Evolutionary conservation across 1,140 invertebrate genomes (phyloP), one percentile per base, ranked within the genome.

Genomic region (Daktulosphaira vitifoliae): DNA sequence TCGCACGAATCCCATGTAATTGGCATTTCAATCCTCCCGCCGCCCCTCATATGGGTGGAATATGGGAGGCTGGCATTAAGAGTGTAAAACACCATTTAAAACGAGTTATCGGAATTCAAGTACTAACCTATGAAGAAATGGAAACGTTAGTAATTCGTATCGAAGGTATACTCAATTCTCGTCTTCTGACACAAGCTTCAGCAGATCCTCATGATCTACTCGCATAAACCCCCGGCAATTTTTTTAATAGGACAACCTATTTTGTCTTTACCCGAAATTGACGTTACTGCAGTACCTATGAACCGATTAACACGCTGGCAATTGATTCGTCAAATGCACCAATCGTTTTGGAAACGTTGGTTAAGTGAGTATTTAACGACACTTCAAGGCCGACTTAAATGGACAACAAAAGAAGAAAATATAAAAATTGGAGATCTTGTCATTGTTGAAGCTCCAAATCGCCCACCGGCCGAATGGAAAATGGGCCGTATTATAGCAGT

Each of bases 21-120:
- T 75, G 71, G 69, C 50, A 70, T 38, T 74, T 73, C 51, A 70
- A 66, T 42, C 67, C 71, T 13, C 73, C 74, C 11, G 49, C 67
- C 59, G 70, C 68, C 18, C 71, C 73, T 0, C 72, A 76, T 64
- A 70, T 72, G 26, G 74, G 76, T 54, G 76, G 75, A 2, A 68
- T 71, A 39, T 76, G 68, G 75, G 74, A 76, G 65, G 66, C 69
- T 37, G 67, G 69, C 20, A 69, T 77, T 16, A 72, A 74, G 53
- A 50, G 67, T 15, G 38, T 71, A 50, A 69, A 74, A 72, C 52
- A 53, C n/a, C 67, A 71, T 65, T 37, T 75, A 2, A 51, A 65
- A 29, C 16, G 62, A 9, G 48, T 70, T 2, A 49, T 69, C 20
- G 50, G 65, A 22, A 25, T 67, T 9, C 50, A 44, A 2, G 7